Conservation (phyloP, 1,140 invertebrate species). For the Aphaenogaster ashmeadi region DNA sequence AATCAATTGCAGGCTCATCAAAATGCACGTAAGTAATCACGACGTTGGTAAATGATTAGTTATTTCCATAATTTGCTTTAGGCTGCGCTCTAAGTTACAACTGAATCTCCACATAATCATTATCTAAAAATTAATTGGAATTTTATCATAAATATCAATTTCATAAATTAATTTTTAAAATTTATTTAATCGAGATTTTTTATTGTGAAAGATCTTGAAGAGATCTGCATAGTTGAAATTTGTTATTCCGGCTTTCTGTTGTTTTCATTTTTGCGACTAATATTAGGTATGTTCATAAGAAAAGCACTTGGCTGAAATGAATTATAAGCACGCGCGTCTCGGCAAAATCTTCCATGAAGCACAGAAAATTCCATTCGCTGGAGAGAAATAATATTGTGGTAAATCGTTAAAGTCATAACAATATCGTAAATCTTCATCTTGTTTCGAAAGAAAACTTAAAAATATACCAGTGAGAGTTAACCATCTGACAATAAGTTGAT, state of each 20-base stretch:
- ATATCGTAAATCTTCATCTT: constrained; percentile 67
- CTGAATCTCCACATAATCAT: background rate
- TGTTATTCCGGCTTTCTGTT: constrained; percentile 5
- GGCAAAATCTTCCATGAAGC: constrained; percentile 38
- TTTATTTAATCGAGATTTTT: background rate
- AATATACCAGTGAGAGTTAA: constrained; percentile 54
- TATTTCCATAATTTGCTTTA: constrained; percentile 45
- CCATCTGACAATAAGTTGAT: constrained; percentile 59
- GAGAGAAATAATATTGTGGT: constrained; percentile 60
- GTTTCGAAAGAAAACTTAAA: constrained; percentile 48
- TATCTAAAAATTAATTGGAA: background rate
- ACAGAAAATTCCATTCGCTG: constrained; percentile 60
- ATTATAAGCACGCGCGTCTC: constrained; percentile 36
- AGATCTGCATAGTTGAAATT: background rate
- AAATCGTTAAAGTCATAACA: constrained; percentile 62
- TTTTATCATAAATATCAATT: background rate
- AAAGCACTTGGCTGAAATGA: constrained; percentile 15
- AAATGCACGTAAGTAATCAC: constrained; percentile 39
- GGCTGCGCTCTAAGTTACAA: constrained; percentile 11
- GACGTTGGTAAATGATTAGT: constrained; percentile 46
- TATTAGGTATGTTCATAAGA: background rate
- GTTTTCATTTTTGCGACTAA: background rate
- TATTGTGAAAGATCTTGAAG: background rate
- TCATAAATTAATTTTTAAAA: background rate
- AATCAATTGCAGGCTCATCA: constrained; percentile 50